Evolutionary conservation across 2,888 invertebrate species (phyloP), one percentile per base, ranked within the genome.

Genomic region (Dicyrtomina minuta): DNA sequence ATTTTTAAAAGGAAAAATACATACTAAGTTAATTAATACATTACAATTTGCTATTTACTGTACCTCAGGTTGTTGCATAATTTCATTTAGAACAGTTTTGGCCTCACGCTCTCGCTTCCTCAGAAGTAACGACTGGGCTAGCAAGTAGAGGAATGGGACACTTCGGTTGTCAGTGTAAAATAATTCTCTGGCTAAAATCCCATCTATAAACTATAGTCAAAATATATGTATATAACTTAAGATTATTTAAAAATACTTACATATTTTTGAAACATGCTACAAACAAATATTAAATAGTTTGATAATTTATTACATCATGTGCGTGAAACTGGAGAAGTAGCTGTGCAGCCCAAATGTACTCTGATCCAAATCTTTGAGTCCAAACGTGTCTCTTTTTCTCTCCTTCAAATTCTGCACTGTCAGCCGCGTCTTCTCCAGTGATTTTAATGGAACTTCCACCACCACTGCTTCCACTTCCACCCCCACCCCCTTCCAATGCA

Each of bases 251-350:
- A n/a, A n/a, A n/a, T n/a, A n/a, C n/a, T n/a, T n/a, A n/a, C n/a
- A n/a, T n/a, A n/a, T n/a, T n/a, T n/a, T n/a, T n/a, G n/a, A n/a
- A 43, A 43, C 17, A 10, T n/a, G 51, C 17, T n/a, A 10, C 17
- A 51, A 51, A 51, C 17, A 51, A 17, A 51, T n/a, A n/a, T 51
- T 51, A 17, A 13, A 8, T 17, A 22, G 5, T n/a, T 66, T 66
- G 15, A n/a, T n/a, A n/a, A n/a, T n/a, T n/a, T n/a, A n/a, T n/a
- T n/a, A 76, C 75, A 51, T 77, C 76, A 71, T 73, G 75, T 44
- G 75, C 70, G 51, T 74, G 55, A 55, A 76, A 66, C 13, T 74
- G 70, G 3, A 77, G 60, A n/a, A 77, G 72, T 8, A 77, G 43
- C 5, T 74, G 70, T 0, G 75, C 74, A 13, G 77, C 68, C 77